These are phyloP conservation scores for Turritopsis dohrnii DNA, from an alignment of 30 jellyfish, hydroid and myxozoan genomes.

Conservation along the genomic window DNA sequence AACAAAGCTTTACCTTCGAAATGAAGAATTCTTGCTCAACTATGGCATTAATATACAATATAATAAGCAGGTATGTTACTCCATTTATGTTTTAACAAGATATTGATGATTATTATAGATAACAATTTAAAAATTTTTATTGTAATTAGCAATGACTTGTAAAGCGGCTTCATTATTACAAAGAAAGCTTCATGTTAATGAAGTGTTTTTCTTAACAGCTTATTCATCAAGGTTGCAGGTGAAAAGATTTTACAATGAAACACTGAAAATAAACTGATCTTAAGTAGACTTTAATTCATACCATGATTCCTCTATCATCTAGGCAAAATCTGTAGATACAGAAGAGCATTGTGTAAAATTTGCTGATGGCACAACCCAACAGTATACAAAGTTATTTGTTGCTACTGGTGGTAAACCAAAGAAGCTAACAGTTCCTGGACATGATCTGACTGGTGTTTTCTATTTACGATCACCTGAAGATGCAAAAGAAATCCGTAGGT, in stretches of 20 bases:
- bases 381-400: slow-evolving; percentile 31
- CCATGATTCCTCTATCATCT: neutral
- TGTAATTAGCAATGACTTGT: too few species aligned
- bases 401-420: slow-evolving; percentile 70
- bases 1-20: slow-evolving; percentile 32
- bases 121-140: too few species aligned
- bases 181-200: too few species aligned
- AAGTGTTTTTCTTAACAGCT: neutral
- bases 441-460: slow-evolving; percentile 30
- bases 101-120: too few species aligned
- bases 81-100: too few species aligned
- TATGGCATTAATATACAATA: slow-evolving; percentile 20
- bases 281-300: too few species aligned
- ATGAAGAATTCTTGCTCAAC: slow-evolving; percentile 27
- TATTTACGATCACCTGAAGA: slow-evolving; percentile 59
- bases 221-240: neutral
- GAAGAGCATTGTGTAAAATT: slow-evolving; percentile 7
- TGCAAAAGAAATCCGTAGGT: slow-evolving; percentile 49
- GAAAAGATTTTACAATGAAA: too few species aligned
- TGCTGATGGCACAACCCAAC: slow-evolving; percentile 44
- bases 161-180: too few species aligned
- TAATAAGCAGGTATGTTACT: slow-evolving; percentile 41
- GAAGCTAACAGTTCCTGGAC: slow-evolving; percentile 41
- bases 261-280: too few species aligned
- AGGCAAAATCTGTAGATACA: slow-evolving; percentile 29